Evolutionary conservation across 2,113 vertebrate genomes (phyloP).

Genomic region (Barnardius zonarius): DNA sequence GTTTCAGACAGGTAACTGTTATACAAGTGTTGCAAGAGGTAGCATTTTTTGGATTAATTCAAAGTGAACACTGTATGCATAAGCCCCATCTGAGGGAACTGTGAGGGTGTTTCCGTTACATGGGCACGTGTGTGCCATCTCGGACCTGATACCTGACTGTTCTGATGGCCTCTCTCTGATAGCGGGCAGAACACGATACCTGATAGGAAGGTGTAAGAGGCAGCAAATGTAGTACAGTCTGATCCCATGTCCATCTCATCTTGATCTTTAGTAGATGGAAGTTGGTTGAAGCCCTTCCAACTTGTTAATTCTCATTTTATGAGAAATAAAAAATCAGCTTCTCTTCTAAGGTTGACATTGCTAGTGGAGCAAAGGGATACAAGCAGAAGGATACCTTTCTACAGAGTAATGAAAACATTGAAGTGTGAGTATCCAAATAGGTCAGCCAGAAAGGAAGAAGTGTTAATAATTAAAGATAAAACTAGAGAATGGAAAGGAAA

Average conservation of each 20-base stretch:
- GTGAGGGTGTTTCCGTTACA: not conserved
- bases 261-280: not conserved
- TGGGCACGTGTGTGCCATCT: fast-evolving
- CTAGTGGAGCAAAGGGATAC: not conserved
- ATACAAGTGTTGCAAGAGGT: not conserved
- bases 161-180: not conserved
- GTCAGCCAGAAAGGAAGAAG: constrained; percentile 58
- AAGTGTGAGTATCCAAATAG: constrained; percentile 32
- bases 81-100: not conserved
- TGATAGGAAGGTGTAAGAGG: not conserved
- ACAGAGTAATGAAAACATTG: not conserved
- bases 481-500: constrained; percentile 52
- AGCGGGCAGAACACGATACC: not conserved
- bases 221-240: not conserved
- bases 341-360: not conserved
- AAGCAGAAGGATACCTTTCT: not conserved
- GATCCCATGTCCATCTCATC: not conserved
- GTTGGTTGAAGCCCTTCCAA: not conserved
- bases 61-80: not conserved
- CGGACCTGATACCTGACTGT: not conserved
- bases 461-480: constrained; percentile 60
- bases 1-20: not conserved
- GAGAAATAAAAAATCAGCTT: not conserved
- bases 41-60: not conserved
- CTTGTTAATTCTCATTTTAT: not conserved